A percentile compares a stretch with the other conserved stretches of the same genome.
Evolutionary conservation across 2,113 vertebrate species (phyloP).

Genomic region (Mola mola): DNA sequence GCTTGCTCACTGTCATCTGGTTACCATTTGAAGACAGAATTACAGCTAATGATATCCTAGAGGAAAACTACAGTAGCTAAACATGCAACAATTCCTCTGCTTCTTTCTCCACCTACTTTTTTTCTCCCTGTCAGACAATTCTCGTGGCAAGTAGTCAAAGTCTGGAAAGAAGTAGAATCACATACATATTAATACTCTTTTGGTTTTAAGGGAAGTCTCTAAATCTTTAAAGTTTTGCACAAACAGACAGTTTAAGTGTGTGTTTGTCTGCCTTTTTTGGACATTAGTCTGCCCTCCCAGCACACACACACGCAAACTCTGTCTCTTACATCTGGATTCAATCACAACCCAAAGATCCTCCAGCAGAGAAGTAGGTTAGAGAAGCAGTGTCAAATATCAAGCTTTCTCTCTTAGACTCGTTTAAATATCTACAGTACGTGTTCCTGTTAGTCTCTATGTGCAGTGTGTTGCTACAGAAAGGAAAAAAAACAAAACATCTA

Average conservation of each 20-base stretch:
- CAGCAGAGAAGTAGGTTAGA: slow-evolving; percentile 64
- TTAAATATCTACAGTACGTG: slow-evolving; percentile 16
- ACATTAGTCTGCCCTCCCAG: slow-evolving; percentile 12
- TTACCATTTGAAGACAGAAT: slow-evolving; percentile 74
- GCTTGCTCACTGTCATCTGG: slow-evolving; percentile 69
- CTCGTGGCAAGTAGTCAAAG: not conserved
- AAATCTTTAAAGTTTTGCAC: slow-evolving; percentile 17
- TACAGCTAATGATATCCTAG: slow-evolving; percentile 78
- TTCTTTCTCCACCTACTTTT: slow-evolving; percentile 28
- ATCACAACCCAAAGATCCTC: slow-evolving; percentile 67
- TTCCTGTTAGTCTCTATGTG: slow-evolving; percentile 20
- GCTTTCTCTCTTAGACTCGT: slow-evolving; percentile 14
- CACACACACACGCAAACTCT: slow-evolving; percentile 30
- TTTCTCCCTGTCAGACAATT: slow-evolving; percentile 24
- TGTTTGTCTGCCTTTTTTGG: slow-evolving; percentile 26
- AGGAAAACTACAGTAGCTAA: slow-evolving; percentile 79
- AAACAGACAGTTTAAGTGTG: slow-evolving; percentile 9
- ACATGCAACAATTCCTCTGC: slow-evolving; percentile 61
- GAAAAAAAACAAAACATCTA: not conserved
- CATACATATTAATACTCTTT: slow-evolving; percentile 15
- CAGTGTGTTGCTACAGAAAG: slow-evolving; percentile 10
- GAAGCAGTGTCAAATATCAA: slow-evolving; percentile 53
- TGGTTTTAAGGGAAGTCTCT: slow-evolving; percentile 16
- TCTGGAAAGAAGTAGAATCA: slow-evolving; percentile 21
- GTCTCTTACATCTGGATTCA: slow-evolving; percentile 74